Percentiles rank a stretch among this genome's conserved stretches.
These are phyloP conservation scores for Eidolon helvum DNA, from an alignment of 2,113 vertebrate species.

Conservation along the genomic window DNA sequence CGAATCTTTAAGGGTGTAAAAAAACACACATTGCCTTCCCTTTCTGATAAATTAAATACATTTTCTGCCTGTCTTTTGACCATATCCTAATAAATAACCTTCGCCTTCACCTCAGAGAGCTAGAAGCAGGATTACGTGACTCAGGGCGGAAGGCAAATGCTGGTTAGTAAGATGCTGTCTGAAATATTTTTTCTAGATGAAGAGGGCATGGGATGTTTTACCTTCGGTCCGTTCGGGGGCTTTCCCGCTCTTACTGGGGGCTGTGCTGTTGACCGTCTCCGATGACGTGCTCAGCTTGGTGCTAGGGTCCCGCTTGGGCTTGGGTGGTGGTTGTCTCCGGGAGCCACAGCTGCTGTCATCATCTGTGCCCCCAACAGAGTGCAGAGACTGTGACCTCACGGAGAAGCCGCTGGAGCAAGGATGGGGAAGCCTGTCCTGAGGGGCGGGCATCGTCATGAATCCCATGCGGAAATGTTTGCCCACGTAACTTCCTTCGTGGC, in stretches of 20 bases:
- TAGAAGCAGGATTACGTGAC: background rate
- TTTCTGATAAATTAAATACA: background rate
- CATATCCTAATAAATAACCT: background rate
- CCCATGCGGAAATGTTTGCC: slow-evolving; percentile 98
- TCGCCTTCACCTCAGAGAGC: background rate
- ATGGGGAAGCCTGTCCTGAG: slow-evolving; percentile 93
- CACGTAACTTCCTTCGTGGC: slow-evolving; percentile 88
- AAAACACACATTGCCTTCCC: background rate
- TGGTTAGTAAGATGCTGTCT: background rate
- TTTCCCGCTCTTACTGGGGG: slow-evolving; percentile 85
- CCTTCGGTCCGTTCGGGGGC: slow-evolving; percentile 86
- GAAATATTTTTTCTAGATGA: background rate
- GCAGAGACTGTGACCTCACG: slow-evolving; percentile 97
- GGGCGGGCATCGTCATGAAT: slow-evolving; percentile 98
- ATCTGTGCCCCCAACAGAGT: slow-evolving; percentile 93
- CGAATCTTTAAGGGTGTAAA: background rate
- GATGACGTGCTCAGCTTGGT: slow-evolving; percentile 97
- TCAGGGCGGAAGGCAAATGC: background rate
- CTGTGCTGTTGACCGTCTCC: slow-evolving; percentile 90
- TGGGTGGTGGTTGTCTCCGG: slow-evolving; percentile 95
- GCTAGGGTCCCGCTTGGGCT: slow-evolving; percentile 95
- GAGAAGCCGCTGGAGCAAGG: slow-evolving; percentile 92
- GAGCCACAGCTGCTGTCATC: slow-evolving; percentile 90
- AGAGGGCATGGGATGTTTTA: slow-evolving; percentile 50
- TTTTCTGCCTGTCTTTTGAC: background rate